These are phyloP conservation scores for Pandion haliaetus DNA, from an alignment of 2,113 vertebrate genomes.

Conservation along the genomic window DNA sequence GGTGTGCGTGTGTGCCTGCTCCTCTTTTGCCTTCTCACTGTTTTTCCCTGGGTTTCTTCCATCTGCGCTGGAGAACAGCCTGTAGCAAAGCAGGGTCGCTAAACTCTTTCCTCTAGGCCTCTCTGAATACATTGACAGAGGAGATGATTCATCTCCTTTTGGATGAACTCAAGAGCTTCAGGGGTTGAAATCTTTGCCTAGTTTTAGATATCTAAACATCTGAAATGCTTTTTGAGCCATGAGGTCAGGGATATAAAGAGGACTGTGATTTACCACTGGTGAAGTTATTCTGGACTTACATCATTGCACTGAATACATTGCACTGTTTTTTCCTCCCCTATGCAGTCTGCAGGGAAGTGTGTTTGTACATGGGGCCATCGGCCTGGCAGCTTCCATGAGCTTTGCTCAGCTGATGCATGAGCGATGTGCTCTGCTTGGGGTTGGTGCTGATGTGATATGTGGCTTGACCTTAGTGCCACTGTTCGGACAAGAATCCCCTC, in stretches of 20 bases:
- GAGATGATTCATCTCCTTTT: not conserved
- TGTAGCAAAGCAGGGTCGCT: not conserved
- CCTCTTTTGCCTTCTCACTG: not conserved
- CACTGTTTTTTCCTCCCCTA: not conserved
- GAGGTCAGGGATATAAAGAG: not conserved
- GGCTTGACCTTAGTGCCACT: not conserved
- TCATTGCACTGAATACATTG: not conserved
- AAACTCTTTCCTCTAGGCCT: not conserved
- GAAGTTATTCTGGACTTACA: not conserved
- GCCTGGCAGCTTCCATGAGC: not conserved
- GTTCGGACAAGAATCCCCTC: not conserved
- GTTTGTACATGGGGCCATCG: not conserved
- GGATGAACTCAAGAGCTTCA: not conserved
- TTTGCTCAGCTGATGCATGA: not conserved
- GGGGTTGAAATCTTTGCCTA: not conserved
- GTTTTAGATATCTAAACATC: not conserved
- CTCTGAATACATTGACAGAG: not conserved
- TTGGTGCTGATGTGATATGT: not conserved
- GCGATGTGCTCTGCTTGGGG: not conserved
- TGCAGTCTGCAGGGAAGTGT: not conserved
- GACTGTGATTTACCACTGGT: not conserved
- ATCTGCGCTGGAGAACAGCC: not conserved
- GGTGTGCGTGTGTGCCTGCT: not conserved
- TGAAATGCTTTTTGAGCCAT: not conserved
- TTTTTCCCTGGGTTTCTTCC: not conserved